Base-by-base conservation (phyloP, 2,113 vertebrate species). In the Hiodon alosoides region DNA sequence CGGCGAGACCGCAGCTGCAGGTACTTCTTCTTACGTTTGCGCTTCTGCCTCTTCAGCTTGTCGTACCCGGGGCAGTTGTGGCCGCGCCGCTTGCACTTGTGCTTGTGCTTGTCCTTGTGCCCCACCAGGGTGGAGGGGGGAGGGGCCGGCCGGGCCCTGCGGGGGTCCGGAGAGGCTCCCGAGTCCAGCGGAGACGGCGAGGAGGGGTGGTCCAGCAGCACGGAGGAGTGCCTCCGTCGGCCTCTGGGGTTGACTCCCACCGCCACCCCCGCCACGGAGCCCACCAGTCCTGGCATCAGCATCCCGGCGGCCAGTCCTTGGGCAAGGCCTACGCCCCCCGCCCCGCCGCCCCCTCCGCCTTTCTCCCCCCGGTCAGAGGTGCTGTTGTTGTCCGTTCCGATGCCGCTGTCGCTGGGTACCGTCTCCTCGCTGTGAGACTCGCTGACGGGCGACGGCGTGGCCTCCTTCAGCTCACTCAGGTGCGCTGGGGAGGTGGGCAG, bases 361-460 rank as follows among this genome's bases (percentile, higher is more conserved):
- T 99, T 98, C 89, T 99, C 97, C 0, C 96, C 96, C 0, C 97
- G 90, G 79, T 99, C 97, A 0, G 97, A 99, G 2, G 97, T 99
- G 81, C 97, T 99, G 88, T 99, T 99, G 69, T 99, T 99, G 80
- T 99, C 97, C 0, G 97, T 99, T 62, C 97, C 97, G 1, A 99
- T 99, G 3, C 97, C 97, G 5, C 97, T 98, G 87, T 99, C 97
- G 13, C 97, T 98, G 76, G 97, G 97, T 46, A 98, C 91, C 0
- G 97, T 98, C 88, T 99, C 97, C 3, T 99, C 97, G 14, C 97
- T 98, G 83, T 99, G 97, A n/a, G 97, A 98, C 82, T 99, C 97
- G 60, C 97, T 98, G 0, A 98, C 93, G 0, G 97, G 97, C 2
- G 97, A 99, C 0, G 97, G 97, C 1, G 97, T 99, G 75, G 97